Conservation (phyloP, 2,797 vertebrate species). For the Hypotaenidia philippensis region DNA sequence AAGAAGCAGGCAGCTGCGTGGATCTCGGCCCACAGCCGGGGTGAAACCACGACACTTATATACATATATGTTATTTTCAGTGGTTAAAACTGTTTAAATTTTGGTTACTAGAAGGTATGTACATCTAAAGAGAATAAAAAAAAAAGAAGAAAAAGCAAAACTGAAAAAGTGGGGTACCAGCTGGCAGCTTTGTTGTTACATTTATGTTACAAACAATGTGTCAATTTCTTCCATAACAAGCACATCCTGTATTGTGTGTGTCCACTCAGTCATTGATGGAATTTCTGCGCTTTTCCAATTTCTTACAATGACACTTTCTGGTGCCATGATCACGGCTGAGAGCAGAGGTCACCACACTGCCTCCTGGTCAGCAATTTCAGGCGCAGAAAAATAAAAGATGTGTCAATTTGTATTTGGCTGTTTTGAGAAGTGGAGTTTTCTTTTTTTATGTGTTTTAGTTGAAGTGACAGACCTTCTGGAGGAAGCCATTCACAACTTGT, state of each 20-base stretch:
- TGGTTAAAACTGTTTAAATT: background rate
- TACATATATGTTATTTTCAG: background rate
- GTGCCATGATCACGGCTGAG: background rate
- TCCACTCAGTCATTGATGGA: conserved; percentile 49
- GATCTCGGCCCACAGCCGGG: no score
- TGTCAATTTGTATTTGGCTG: background rate
- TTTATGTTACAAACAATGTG: conserved; percentile 47
- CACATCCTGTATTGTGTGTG: conserved; percentile 26
- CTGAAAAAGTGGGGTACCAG: background rate
- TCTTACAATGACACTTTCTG: conserved; percentile 37
- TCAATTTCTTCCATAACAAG: conserved; percentile 32
- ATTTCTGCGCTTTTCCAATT: conserved; percentile 60
- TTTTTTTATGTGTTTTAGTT: background rate
- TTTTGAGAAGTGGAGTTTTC: background rate
- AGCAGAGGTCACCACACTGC: conserved; percentile 21
- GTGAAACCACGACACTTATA: no score
- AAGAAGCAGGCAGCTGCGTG: no score
- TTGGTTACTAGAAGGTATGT: background rate
- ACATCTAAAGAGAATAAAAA: background rate
- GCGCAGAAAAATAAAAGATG: conserved; percentile 32
- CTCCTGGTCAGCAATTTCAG: conserved; percentile 44
- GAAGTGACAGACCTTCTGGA: background rate
- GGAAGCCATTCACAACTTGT: background rate
- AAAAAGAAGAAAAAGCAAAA: background rate
- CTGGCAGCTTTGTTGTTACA: background rate